Evolutionary conservation across 2,797 vertebrate genomes (phyloP).

Genomic region (Sciurus vulgaris): DNA sequence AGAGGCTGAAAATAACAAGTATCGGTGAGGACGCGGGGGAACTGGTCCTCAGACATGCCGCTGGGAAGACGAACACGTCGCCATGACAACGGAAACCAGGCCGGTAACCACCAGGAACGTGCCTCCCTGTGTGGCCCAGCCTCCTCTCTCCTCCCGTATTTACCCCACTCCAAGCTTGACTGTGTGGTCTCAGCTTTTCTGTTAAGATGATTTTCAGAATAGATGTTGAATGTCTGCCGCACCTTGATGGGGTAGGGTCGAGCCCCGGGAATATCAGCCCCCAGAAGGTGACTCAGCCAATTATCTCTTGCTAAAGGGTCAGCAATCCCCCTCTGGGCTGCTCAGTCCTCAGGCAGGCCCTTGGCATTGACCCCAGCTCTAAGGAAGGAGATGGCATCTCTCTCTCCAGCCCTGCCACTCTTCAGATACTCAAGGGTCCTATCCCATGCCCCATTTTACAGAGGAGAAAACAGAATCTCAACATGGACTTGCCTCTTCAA

Average conservation of each 20-base stretch:
- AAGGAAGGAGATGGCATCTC: not conserved
- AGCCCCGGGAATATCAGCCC: not conserved
- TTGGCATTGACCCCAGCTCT: not conserved
- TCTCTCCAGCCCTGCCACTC: not conserved
- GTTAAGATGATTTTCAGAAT: not conserved
- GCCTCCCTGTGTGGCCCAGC: accelerated
- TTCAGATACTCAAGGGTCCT: no score
- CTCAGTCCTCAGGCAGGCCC: not conserved
- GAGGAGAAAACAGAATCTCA: not conserved
- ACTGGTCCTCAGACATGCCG: not conserved
- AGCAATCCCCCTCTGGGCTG: not conserved
- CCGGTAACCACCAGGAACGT: not conserved
- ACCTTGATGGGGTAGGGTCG: not conserved
- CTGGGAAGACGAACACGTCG: not conserved
- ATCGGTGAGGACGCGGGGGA: constrained; percentile 50
- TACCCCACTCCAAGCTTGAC: not conserved
- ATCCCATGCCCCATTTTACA: not conserved
- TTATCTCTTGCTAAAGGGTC: not conserved
- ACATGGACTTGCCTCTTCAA: not conserved
- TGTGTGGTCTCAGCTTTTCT: not conserved
- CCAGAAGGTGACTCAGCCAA: not conserved
- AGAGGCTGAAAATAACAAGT: constrained; percentile 75
- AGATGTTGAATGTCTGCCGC: not conserved
- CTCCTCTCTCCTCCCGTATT: not conserved
- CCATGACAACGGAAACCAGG: not conserved